Conservation (phyloP, 2,113 vertebrate genomes). For the Peromyscus polionotus region DNA sequence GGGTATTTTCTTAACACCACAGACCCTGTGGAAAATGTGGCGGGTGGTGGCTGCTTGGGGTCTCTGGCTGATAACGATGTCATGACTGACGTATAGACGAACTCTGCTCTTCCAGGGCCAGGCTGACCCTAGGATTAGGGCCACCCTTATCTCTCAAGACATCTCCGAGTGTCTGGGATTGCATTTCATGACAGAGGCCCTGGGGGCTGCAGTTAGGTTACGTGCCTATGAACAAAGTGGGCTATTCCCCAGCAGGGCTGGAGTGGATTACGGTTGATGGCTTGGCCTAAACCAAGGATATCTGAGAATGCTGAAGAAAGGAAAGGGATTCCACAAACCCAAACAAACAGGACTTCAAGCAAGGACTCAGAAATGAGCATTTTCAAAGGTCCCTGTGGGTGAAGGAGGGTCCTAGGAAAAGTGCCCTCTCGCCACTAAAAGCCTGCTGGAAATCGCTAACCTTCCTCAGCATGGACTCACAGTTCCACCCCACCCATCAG, state of each 20-base stretch:
- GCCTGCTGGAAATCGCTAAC: conserved; percentile 82
- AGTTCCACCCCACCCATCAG: conserved; percentile 87
- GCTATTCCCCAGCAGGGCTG: conserved; percentile 91
- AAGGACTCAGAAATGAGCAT: conserved; percentile 82
- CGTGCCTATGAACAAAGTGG: conserved; percentile 91
- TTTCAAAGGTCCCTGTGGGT: conserved; percentile 83
- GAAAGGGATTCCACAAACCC: conserved; percentile 88
- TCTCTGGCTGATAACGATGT: conserved; percentile 93
- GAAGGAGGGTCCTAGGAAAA: conserved; percentile 83
- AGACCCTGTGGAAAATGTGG: conserved; percentile 88
- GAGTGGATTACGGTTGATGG: conserved; percentile 96
- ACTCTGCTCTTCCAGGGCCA: conserved; percentile 92
- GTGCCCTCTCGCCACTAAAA: conserved; percentile 77
- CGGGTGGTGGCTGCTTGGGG: conserved; percentile 86
- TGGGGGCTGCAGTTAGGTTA: conserved; percentile 89
- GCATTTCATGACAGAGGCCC: conserved; percentile 91
- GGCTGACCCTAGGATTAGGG: conserved; percentile 92
- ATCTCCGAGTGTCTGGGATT: conserved; percentile 95
- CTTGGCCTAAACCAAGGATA: conserved; percentile 92
- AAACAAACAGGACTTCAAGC: conserved; percentile 90
- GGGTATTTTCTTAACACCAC: conserved; percentile 91
- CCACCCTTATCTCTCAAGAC: conserved; percentile 94
- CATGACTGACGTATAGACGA: conserved; percentile 97
- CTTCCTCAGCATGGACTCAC: conserved; percentile 80
- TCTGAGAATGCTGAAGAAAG: conserved; percentile 96